Evolutionary conservation across 2,888 invertebrate species (phyloP).

Genomic region (Slavum lentiscoides): DNA sequence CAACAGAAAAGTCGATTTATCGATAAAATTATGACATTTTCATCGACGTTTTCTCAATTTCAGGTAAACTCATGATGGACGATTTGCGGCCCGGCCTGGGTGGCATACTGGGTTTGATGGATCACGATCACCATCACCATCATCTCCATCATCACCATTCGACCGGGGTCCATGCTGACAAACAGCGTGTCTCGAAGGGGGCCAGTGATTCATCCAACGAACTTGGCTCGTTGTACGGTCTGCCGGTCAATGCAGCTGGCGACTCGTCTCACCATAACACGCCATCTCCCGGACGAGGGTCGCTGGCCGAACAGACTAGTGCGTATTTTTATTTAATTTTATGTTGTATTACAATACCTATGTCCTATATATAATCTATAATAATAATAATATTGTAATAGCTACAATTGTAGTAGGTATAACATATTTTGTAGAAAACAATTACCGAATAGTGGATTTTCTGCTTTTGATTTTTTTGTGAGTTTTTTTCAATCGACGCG

Average conservation of each 20-base stretch:
- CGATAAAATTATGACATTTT: too few relatives aligned
- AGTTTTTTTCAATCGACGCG: too few relatives aligned
- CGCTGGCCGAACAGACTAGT: constrained; percentile 56
- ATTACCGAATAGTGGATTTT: too few relatives aligned
- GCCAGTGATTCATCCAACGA: constrained; percentile 61
- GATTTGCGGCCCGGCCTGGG: constrained; percentile 78
- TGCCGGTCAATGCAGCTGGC: constrained; percentile 55
- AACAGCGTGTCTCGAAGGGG: constrained; percentile 56
- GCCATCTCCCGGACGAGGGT: constrained; percentile 54
- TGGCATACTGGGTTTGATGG: constrained; percentile 76
- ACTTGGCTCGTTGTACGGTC: constrained; percentile 79
- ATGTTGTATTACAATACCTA: too few relatives aligned
- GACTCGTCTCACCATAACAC: constrained; percentile 54
- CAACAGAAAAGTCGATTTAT: too few relatives aligned
- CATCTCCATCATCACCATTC: constrained; percentile 57
- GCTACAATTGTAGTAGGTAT: too few relatives aligned
- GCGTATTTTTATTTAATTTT: constrained; percentile 1
- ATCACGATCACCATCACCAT: constrained; percentile 73
- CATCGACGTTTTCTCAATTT: not conserved
- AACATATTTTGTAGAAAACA: too few relatives aligned
- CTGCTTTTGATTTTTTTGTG: too few relatives aligned
- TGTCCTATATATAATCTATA: too few relatives aligned
- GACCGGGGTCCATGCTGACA: constrained; percentile 48
- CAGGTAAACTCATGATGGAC: constrained; percentile 69
- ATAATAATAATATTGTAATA: too few relatives aligned